phyloP scores from a whole-genome alignment of 64 coral and sea anemone species.

The Montipora efflorescens region DNA sequence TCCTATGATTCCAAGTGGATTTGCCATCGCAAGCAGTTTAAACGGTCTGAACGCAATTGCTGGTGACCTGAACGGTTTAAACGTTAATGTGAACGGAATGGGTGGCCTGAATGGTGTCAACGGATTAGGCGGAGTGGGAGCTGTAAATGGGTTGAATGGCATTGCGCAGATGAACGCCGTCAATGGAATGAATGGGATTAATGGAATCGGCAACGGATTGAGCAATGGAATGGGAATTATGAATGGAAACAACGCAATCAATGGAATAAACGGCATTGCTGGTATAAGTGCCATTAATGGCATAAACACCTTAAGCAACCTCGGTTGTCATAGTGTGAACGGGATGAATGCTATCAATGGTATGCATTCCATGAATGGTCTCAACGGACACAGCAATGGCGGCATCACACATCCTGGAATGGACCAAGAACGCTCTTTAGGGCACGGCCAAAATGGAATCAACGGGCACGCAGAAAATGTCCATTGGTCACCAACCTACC shows the following conservation, averaged over 20 bases:
- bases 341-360: constrained; percentile 84
- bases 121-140: constrained; percentile 64
- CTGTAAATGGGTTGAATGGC: constrained; percentile 83
- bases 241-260: constrained; percentile 82
- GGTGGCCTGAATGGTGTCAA: constrained; percentile 82
- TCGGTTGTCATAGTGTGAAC: constrained; percentile 84
- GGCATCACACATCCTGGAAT: constrained; percentile 64
- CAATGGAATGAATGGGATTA: constrained; percentile 86
- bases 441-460: constrained; percentile 71
- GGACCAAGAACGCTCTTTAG: constrained; percentile 80
- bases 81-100: constrained; percentile 63
- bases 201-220: constrained; percentile 88
- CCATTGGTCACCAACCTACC: constrained; percentile 93
- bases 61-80: constrained; percentile 84
- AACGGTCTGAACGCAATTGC: constrained; percentile 85
- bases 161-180: constrained; percentile 86
- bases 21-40: constrained; percentile 87
- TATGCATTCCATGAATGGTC: constrained; percentile 86
- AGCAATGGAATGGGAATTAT: constrained; percentile 82
- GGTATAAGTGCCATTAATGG: constrained; percentile 91
- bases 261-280: constrained; percentile 87
- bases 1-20: constrained; percentile 89
- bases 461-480: constrained; percentile 80
- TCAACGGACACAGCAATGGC: constrained; percentile 78
- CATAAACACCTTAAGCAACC: constrained; percentile 81